These are phyloP conservation scores for Podotricha telesiphe DNA, from an alignment of 2,888 invertebrate genomes.

Conservation along the genomic window DNA sequence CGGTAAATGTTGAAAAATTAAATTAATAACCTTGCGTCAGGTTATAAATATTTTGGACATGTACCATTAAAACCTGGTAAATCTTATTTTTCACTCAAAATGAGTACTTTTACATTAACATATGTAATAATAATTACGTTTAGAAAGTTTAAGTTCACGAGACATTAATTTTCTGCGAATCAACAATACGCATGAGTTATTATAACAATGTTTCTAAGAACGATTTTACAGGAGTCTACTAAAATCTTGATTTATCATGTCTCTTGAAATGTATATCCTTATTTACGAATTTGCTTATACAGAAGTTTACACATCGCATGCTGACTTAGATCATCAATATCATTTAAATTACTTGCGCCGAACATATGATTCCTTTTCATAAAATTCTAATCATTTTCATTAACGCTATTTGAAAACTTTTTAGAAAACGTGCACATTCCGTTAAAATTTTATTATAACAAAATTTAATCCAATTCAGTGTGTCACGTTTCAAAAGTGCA, in stretches of 20 bases:
- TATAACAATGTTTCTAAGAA: not conserved
- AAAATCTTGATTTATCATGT: not conserved
- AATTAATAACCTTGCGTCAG: no score
- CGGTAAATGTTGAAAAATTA: no score
- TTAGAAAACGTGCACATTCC: not conserved
- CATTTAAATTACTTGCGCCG: no score
- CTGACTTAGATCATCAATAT: no score
- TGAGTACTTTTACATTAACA: no score
- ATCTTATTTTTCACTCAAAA: no score
- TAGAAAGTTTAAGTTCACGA: not conserved
- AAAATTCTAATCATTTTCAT: not conserved
- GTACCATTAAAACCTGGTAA: no score
- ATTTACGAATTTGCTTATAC: not conserved
- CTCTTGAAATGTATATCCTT: not conserved
- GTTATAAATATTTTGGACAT: no score
- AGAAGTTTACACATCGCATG: not conserved
- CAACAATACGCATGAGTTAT: constrained; percentile 1
- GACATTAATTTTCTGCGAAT: not conserved
- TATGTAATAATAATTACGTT: not conserved
- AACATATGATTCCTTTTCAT: no score
- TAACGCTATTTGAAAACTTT: no score
- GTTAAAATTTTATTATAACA: not conserved
- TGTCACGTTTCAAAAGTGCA: constrained; percentile 20
- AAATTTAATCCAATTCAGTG: constrained; percentile 7
- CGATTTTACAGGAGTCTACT: not conserved